Evolutionary conservation across 2,797 vertebrate species (phyloP), one percentile per base, ranked within the genome.

Genomic region (Poeciliopsis gracilis): DNA sequence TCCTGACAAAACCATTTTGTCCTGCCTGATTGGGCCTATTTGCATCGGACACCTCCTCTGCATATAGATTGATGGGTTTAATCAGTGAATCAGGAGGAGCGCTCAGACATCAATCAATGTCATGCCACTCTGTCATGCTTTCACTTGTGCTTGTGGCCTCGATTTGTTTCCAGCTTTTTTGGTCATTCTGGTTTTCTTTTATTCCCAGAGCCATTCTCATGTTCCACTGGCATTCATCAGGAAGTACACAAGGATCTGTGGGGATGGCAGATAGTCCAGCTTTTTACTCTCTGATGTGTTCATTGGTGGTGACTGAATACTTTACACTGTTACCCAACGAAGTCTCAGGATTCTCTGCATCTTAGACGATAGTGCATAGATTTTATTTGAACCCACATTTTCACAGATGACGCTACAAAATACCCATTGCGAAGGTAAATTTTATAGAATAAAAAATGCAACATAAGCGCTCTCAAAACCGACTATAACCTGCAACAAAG

Each of bases 51-150:
- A 96, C 94, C 96, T 97, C 95, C 94, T 98, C 97, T 98, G 96
- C 97, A 98, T 98, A 96, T 97, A 97, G 97, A 99, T 98, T 98
- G 97, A 98, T 98, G 98, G 97, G 96, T 97, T 97, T 98, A 98
- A 99, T 98, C 98, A 98, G 96, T 94, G 51, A 98, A 98, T 98
- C 98, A 99, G 96, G 97, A 96, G 93, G 94, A 96, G 95, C 93
- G 94, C 96, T 96, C 95, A 95, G 91, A 95, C 97, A 99, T 99
- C 97, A 97, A 97, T 98, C 95, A 97, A 86, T 97, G 97, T 97
- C 97, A 96, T 72, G 38, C 77, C 74, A 55, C 79, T 88, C 90
- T 91, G 90, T 95, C 96, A 92, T 94, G 94, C 95, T 89, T 94
- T 90, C 88, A 84, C 84, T 87, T 13, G 86, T 71, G 70, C 82